A percentile compares a stretch with the other conserved stretches of the same genome.
Conservation (phyloP, 2,113 vertebrate genomes). For the Xenotilapia flavipinnis region DNA sequence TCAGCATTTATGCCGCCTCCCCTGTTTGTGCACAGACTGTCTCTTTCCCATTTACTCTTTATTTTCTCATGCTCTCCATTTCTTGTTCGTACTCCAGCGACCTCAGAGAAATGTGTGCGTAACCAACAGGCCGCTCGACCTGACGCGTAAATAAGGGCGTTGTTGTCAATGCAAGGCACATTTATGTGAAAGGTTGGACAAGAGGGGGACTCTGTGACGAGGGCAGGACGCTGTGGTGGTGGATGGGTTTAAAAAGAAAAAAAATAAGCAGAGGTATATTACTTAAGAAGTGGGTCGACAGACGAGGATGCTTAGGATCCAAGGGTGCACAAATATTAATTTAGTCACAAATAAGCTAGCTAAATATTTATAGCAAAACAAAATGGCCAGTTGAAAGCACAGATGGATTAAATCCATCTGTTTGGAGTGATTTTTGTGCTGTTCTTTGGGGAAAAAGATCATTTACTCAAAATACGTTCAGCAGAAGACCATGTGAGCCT, state of each 20-base stretch:
- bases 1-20: neutral
- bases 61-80: constrained; percentile 7
- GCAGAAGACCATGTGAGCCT: neutral
- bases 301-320: neutral
- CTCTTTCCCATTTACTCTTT: neutral
- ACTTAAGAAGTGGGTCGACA: neutral
- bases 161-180: neutral
- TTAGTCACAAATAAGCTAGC: neutral
- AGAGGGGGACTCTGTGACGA: neutral
- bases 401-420: neutral
- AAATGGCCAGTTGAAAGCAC: neutral
- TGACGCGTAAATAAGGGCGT: neutral
- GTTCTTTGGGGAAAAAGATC: neutral
- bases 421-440: neutral
- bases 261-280: neutral
- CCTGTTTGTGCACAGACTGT: neutral
- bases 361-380: neutral
- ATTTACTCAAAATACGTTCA: neutral
- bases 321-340: neutral
- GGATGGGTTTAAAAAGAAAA: neutral
- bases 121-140: neutral
- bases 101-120: neutral
- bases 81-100: neutral
- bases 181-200: neutral
- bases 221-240: neutral